phyloP scores from a whole-genome alignment of 2,113 vertebrate species.

The Petrocephalus zakoni region DNA sequence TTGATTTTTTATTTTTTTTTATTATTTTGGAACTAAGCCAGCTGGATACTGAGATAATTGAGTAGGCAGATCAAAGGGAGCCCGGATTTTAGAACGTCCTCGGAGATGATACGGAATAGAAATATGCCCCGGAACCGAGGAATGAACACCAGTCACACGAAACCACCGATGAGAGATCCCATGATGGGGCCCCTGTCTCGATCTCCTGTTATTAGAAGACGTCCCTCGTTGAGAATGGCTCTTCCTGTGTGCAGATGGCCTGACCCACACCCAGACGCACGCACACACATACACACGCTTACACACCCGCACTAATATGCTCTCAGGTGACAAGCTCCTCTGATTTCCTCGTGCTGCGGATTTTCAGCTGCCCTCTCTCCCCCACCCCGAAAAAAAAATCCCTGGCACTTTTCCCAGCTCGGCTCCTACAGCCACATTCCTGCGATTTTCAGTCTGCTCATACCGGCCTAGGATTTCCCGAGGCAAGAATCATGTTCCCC shows the following conservation, averaged over 20 bases:
- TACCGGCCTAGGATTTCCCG: neutral
- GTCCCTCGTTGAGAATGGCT: neutral
- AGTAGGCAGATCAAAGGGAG: constrained; percentile 42
- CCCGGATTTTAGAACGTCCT: constrained; percentile 14
- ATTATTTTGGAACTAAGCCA: constrained; percentile 33
- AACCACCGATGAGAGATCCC: neutral
- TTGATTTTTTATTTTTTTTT: neutral
- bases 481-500: neutral
- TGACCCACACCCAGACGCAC: neutral
- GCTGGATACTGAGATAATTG: constrained; percentile 38
- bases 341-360: neutral
- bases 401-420: neutral
- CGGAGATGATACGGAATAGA: constrained; percentile 19
- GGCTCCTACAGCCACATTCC: neutral
- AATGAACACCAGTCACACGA: constrained; percentile 8
- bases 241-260: neutral
- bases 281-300: neutral
- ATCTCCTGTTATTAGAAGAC: neutral
- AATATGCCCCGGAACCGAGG: constrained; percentile 22
- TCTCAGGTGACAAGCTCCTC: neutral
- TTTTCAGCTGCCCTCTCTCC: neutral
- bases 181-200: neutral
- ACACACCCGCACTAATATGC: neutral
- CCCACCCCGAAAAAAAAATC: neutral
- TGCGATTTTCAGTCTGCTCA: neutral